A percentile compares a stretch with the other conserved stretches of the same genome.
Conservation (phyloP, 2,888 invertebrate genomes). For the Boloria euphrosyne region DNA sequence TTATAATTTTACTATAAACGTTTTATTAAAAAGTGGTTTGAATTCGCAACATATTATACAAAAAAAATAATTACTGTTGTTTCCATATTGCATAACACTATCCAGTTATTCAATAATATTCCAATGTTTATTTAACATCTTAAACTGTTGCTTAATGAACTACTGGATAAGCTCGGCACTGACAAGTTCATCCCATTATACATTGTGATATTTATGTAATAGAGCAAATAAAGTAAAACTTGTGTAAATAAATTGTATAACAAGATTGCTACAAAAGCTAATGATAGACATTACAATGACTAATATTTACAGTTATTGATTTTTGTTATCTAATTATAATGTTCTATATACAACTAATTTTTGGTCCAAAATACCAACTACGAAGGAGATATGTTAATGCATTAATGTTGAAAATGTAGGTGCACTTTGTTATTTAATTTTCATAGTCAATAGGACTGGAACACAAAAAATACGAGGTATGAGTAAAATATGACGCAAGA, state of each 20-base stretch:
- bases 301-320: background rate
- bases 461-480: too few species aligned
- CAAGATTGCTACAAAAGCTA: background rate
- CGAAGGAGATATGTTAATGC: too few species aligned
- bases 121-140: conserved; percentile 80
- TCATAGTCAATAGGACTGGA: too few species aligned
- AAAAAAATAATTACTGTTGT: background rate
- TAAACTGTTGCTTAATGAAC: conserved; percentile 78
- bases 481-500: too few species aligned
- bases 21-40: too few species aligned
- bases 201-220: conserved; percentile 36
- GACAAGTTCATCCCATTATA: conserved; percentile 66
- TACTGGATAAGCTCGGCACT: conserved; percentile 54
- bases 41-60: too few species aligned
- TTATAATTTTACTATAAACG: too few species aligned
- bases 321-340: too few species aligned
- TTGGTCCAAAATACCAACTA: too few species aligned
- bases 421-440: too few species aligned
- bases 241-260: conserved; percentile 8
- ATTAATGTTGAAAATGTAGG: too few species aligned
- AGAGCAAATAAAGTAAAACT: conserved; percentile 30
- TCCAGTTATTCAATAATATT: conserved; percentile 77
- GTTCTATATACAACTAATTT: too few species aligned
- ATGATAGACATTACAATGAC: background rate
- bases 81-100: conserved; percentile 49